Evolutionary conservation across 1,140 invertebrate species (phyloP).

Genomic region (Atta texana): DNA sequence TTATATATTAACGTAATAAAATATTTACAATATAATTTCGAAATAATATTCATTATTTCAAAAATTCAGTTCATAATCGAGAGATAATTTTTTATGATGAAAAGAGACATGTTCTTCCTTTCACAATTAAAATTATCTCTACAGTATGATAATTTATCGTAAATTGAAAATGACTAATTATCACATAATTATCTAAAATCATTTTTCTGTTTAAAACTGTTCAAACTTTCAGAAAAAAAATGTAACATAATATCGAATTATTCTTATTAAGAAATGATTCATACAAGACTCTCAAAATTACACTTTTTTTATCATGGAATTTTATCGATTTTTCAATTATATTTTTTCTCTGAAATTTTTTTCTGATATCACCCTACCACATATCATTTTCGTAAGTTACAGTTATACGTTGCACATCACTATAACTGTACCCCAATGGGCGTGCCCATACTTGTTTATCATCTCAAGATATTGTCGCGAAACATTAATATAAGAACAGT

Average conservation of each 20-base stretch:
- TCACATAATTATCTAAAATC: not conserved
- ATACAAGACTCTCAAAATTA: not conserved
- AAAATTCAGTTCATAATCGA: not conserved
- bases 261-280: not conserved
- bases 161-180: not conserved
- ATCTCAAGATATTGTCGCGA: constrained; percentile 48
- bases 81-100: not conserved
- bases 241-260: not conserved
- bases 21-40: constrained; percentile 2
- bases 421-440: constrained; percentile 74
- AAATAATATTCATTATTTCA: not conserved
- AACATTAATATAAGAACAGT: constrained; percentile 60
- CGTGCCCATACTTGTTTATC: constrained; percentile 73
- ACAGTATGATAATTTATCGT: not conserved
- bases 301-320: not conserved
- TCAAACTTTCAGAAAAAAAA: not conserved
- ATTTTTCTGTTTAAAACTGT: not conserved
- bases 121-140: not conserved
- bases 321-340: not conserved
- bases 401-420: constrained; percentile 69
- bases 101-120: not conserved
- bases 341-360: constrained; percentile 17
- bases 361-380: not conserved
- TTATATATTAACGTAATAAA: not conserved
- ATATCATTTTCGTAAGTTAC: constrained; percentile 68